Conservation (phyloP, 23 tunicate genomes). For the Corella eumyota region DNA sequence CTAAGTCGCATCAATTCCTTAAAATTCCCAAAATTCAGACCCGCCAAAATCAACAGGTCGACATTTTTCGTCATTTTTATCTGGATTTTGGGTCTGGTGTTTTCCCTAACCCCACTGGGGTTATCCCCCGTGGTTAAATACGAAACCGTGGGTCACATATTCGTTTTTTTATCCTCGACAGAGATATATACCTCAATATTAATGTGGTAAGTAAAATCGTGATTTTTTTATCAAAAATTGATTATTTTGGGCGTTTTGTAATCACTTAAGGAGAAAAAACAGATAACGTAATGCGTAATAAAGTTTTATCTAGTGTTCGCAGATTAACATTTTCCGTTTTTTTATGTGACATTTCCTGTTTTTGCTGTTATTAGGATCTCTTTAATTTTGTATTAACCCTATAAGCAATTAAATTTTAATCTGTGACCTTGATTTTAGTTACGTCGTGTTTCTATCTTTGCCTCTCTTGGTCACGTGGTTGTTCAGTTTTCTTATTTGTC, state of each 20-base stretch:
- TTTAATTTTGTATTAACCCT: background rate
- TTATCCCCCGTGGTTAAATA: conserved; percentile 3
- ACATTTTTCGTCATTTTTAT: conserved; percentile 31
- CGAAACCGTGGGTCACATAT: conserved; percentile 58
- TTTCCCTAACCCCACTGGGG: conserved; percentile 26
- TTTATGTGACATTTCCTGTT: too few relatives aligned
- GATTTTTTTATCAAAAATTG: too few relatives aligned
- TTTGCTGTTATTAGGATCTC: too few relatives aligned
- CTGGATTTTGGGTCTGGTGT: conserved; percentile 38
- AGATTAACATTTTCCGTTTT: too few relatives aligned
- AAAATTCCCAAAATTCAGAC: too few relatives aligned
- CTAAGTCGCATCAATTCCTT: too few relatives aligned
- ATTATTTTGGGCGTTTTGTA: too few relatives aligned
- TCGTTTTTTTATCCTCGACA: conserved; percentile 21
- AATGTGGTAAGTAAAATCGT: conserved; percentile 24
- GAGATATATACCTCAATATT: conserved; percentile 7
- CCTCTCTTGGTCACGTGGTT: conserved; percentile 78
- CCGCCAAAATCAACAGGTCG: conserved; percentile 21
- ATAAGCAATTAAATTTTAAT: background rate
- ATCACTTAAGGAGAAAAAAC: too few relatives aligned
- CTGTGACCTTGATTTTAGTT: conserved; percentile 21
- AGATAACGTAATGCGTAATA: too few relatives aligned
- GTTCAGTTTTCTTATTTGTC: conserved; percentile 63
- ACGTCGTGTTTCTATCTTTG: conserved; percentile 30
- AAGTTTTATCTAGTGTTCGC: too few relatives aligned